Conservation (phyloP, 1,140 invertebrate genomes). For the Lamellibrachia luymesi region DNA sequence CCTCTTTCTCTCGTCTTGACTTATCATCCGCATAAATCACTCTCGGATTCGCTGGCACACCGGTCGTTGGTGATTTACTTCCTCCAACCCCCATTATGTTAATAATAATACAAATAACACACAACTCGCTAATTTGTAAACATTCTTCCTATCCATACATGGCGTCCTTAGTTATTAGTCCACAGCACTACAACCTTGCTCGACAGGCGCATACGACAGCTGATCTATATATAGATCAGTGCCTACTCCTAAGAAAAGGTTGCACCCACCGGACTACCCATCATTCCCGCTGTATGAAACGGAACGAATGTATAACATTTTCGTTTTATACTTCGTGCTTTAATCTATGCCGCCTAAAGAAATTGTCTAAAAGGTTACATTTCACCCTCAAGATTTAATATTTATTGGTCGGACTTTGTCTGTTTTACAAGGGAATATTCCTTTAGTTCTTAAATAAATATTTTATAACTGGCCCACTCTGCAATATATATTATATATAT, state of each 20-base stretch:
- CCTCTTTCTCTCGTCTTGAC: not conserved
- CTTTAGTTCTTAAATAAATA: too few relatives aligned
- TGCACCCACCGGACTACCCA: not conserved
- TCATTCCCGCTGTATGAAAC: not conserved
- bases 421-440: too few relatives aligned
- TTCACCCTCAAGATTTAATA: too few relatives aligned
- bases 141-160: not conserved
- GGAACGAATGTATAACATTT: too few relatives aligned
- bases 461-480: too few relatives aligned
- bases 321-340: too few relatives aligned
- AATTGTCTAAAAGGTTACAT: too few relatives aligned
- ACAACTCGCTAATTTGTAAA: not conserved
- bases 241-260: not conserved
- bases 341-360: too few relatives aligned
- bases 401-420: too few relatives aligned
- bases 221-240: not conserved
- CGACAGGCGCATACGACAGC: not conserved
- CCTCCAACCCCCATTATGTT: not conserved
- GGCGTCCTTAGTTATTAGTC: slow-evolving; percentile 4
- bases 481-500: too few relatives aligned
- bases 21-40: not conserved
- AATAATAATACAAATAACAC: not conserved
- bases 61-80: not conserved
- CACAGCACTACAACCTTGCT: not conserved
- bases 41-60: not conserved